phyloP scores from a whole-genome alignment of 2,888 invertebrate species.

The Digitonthophagus gazella region DNA sequence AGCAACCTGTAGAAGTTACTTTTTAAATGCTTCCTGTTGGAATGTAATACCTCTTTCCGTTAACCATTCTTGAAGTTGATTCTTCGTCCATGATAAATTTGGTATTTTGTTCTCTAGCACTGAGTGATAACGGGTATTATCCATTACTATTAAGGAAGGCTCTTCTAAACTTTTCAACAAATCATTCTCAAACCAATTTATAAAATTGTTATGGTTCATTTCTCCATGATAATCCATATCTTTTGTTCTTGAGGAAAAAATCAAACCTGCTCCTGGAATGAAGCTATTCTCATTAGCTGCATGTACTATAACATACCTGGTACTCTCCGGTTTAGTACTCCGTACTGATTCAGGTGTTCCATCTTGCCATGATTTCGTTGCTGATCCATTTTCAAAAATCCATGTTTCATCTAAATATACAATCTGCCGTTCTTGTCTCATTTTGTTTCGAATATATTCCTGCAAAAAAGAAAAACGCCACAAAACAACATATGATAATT shows the following conservation, averaged over 20 bases:
- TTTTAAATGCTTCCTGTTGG: neutral
- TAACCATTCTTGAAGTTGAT: slow-evolving; percentile 19
- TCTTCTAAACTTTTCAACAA: slow-evolving; percentile 37
- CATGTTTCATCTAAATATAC: slow-evolving; percentile 14
- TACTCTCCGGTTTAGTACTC: neutral
- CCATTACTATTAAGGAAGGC: slow-evolving; percentile 28
- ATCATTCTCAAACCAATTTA: slow-evolving; percentile 35
- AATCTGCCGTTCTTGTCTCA: too few relatives aligned
- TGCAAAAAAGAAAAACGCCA: too few relatives aligned
- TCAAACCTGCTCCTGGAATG: slow-evolving; percentile 11
- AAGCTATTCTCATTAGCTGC: slow-evolving; percentile 22
- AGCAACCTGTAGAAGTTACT: neutral
- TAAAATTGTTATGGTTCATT: slow-evolving; percentile 39
- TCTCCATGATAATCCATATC: slow-evolving; percentile 39
- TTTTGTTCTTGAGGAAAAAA: slow-evolving; percentile 28
- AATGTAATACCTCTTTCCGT: neutral
- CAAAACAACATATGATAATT: too few relatives aligned
- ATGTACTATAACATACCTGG: too few relatives aligned
- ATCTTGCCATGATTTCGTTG: slow-evolving; percentile 6
- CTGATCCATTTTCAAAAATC: slow-evolving; percentile 6
- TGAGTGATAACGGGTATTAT: slow-evolving; percentile 38
- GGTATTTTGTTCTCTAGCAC: slow-evolving; percentile 19
- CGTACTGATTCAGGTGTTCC: slow-evolving; percentile 13
- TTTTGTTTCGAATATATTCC: too few relatives aligned
- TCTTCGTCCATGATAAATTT: slow-evolving; percentile 7